Percentiles rank a stretch among this genome's conserved stretches.
phyloP scores from a whole-genome alignment of 2,888 invertebrate genomes.

The Cephus spinipes region DNA sequence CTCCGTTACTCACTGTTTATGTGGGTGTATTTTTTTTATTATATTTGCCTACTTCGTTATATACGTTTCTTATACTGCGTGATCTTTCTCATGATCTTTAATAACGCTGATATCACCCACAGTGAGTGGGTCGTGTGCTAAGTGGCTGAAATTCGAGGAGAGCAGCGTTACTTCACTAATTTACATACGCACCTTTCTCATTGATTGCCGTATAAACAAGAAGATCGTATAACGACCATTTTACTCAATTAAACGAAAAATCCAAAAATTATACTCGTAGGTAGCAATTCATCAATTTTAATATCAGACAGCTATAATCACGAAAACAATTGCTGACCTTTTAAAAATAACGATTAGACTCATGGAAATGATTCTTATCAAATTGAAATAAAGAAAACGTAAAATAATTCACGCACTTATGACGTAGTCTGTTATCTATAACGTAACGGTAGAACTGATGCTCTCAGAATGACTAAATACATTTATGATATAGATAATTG shows the following conservation, averaged over 20 bases:
- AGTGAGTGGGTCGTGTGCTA: background rate
- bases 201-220: background rate
- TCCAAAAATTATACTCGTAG: too few relatives aligned
- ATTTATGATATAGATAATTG: background rate
- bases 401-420: background rate
- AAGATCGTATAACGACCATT: background rate
- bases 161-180: background rate
- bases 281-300: background rate
- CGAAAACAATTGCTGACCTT: background rate
- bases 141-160: conserved; percentile 1
- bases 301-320: background rate
- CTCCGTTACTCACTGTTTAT: background rate
- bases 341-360: background rate
- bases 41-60: background rate
- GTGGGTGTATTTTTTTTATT: background rate
- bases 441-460: background rate
- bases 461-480: background rate
- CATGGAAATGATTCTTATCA: background rate
- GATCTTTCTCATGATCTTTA: background rate
- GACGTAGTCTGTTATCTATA: background rate
- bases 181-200: background rate
- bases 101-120: conserved; percentile 1
- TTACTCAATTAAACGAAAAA: background rate
- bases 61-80: background rate
- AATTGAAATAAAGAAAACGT: background rate